Conservation (phyloP, 2,888 invertebrate species). For the Apoda limacodes region DNA sequence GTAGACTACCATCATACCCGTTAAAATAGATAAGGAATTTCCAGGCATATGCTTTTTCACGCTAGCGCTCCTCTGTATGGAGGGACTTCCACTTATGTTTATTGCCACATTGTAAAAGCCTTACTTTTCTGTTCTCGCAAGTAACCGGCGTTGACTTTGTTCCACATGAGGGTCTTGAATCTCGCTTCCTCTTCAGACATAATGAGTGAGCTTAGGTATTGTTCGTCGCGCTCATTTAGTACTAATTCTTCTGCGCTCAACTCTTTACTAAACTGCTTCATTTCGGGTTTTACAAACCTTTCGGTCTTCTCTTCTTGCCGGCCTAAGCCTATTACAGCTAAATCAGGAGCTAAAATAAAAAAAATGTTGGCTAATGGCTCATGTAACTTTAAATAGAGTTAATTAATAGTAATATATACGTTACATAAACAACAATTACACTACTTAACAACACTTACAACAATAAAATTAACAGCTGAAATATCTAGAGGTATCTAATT, state of each 20-base stretch:
- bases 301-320: slow-evolving; percentile 39
- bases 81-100: too few relatives aligned
- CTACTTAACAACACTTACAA: too few relatives aligned
- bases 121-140: slow-evolving; percentile 83
- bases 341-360: slow-evolving; percentile 76
- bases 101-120: slow-evolving; percentile 24
- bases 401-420: too few relatives aligned
- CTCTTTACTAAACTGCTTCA: slow-evolving; percentile 36
- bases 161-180: slow-evolving; percentile 89
- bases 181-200: slow-evolving; percentile 79
- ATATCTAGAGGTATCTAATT: too few relatives aligned
- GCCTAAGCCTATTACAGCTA: slow-evolving; percentile 82
- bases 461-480: too few relatives aligned
- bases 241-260: slow-evolving; percentile 69
- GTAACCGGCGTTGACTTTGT: slow-evolving; percentile 87
- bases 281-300: slow-evolving; percentile 47
- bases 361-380: too few relatives aligned
- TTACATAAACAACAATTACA: too few relatives aligned
- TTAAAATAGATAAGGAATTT: too few relatives aligned
- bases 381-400: too few relatives aligned
- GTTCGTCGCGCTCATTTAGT: slow-evolving; percentile 85
- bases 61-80: too few relatives aligned
- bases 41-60: too few relatives aligned
- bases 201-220: slow-evolving; percentile 89
- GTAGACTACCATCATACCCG: too few relatives aligned